phyloP scores from a whole-genome alignment of 2,888 invertebrate species.

The Strigamia maritima region DNA sequence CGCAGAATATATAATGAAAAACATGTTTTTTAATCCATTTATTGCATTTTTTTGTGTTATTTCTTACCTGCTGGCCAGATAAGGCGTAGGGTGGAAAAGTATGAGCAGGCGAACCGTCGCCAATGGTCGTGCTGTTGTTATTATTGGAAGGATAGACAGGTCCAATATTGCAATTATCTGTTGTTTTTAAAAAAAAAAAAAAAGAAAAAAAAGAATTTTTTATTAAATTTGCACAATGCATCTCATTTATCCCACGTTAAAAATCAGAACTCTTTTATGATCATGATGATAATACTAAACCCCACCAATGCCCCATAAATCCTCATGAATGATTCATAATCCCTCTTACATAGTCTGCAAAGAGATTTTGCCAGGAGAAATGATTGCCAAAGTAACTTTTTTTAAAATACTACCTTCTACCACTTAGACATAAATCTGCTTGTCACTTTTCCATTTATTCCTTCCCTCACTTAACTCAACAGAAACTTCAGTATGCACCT shows the following conservation, averaged over 20 bases:
- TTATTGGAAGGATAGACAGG: constrained; percentile 21
- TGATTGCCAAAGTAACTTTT: constrained; percentile 30
- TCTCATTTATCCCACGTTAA: not conserved
- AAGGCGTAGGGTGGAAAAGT: constrained; percentile 29
- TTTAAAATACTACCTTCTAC: constrained; percentile 32
- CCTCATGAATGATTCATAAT: constrained; percentile 32
- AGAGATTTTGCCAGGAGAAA: constrained; percentile 16
- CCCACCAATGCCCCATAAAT: constrained; percentile 29
- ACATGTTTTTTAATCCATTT: too few species aligned
- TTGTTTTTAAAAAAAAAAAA: not conserved
- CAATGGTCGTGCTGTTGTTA: constrained; percentile 12
- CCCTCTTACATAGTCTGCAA: constrained; percentile 9
- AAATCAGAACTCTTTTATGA: not conserved
- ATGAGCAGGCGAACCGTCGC: constrained; percentile 17
- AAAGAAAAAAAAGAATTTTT: not conserved
- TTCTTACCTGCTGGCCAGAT: constrained; percentile 30
- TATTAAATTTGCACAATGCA: not conserved
- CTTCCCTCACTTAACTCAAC: not conserved
- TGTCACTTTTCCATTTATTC: constrained; percentile 22
- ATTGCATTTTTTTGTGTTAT: not conserved
- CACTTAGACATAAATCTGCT: constrained; percentile 3
- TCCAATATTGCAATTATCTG: constrained; percentile 26
- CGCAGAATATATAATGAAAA: too few species aligned
- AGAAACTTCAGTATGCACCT: not conserved
- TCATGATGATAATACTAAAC: not conserved